Percentiles rank a stretch among this genome's conserved stretches.
These are phyloP conservation scores for Tenthredo scrophulariae DNA, from an alignment of 2,888 invertebrate genomes.

Conservation along the genomic window DNA sequence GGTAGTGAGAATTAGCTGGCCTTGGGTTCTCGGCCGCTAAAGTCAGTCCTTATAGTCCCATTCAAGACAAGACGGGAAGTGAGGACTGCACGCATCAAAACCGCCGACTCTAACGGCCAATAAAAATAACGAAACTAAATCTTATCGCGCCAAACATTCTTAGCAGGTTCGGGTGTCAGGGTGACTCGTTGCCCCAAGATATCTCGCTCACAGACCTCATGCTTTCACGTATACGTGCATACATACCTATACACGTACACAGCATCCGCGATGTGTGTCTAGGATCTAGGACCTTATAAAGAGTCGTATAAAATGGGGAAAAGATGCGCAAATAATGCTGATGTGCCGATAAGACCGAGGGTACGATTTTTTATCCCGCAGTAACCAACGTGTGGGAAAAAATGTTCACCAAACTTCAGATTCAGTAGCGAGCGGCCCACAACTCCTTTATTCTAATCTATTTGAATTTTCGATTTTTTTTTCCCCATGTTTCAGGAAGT, in stretches of 20 bases:
- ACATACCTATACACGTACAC: background rate
- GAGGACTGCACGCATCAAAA: constrained; percentile 56
- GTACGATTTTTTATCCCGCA: background rate
- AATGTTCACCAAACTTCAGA: background rate
- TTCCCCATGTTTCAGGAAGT: constrained; percentile 69
- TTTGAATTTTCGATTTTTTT: constrained; percentile 51
- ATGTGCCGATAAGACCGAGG: constrained; percentile 16
- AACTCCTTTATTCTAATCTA: background rate
- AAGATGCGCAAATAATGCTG: constrained; percentile 26
- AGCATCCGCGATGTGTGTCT: constrained; percentile 21
- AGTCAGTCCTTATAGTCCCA: constrained; percentile 24
- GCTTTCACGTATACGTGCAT: background rate
- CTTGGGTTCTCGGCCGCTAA: background rate
- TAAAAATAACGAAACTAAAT: constrained; percentile 61
- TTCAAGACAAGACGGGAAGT: constrained; percentile 28
- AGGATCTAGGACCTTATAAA: constrained; percentile 28
- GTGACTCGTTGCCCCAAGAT: constrained; percentile 21
- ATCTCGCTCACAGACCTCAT: constrained; percentile 30
- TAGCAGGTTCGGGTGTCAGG: constrained; percentile 60
- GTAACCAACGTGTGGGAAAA: constrained; percentile 27
- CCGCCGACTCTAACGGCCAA: constrained; percentile 63
- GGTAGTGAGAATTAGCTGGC: constrained; percentile 9
- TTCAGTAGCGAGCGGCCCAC: background rate
- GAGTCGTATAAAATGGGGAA: background rate
- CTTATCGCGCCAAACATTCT: constrained; percentile 71